Evolutionary conservation across 2,888 invertebrate genomes (phyloP).

Genomic region (Ceramica pisi): DNA sequence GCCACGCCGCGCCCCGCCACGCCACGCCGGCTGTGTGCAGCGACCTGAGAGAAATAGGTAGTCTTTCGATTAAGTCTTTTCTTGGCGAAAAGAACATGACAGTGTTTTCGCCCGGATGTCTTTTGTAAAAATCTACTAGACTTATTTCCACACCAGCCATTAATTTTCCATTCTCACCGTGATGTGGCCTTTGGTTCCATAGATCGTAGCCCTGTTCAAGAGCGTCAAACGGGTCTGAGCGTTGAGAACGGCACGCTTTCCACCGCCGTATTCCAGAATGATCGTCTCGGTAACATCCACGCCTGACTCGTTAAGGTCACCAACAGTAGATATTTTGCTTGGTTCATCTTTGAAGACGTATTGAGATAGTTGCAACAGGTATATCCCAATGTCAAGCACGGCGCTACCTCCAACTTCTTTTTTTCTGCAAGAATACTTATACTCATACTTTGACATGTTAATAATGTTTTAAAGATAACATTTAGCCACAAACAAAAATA

Average conservation of each 20-base stretch:
- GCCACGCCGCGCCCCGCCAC: too few species aligned
- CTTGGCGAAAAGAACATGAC: too few species aligned
- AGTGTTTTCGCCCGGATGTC: too few species aligned
- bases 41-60: too few species aligned
- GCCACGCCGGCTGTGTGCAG: too few species aligned
- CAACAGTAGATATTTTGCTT: constrained; percentile 92
- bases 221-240: constrained; percentile 86
- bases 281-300: constrained; percentile 93
- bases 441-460: background rate
- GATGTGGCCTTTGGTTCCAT: constrained; percentile 92
- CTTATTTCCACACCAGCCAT: background rate
- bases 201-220: constrained; percentile 92
- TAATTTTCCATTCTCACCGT: constrained; percentile 79
- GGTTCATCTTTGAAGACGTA: constrained; percentile 94
- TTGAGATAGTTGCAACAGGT: constrained; percentile 93
- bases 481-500: too few species aligned
- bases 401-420: constrained; percentile 95
- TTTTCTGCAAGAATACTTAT: constrained; percentile 79
- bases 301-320: constrained; percentile 93
- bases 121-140: too few species aligned
- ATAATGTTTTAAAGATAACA: background rate
- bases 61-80: too few species aligned
- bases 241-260: constrained; percentile 92
- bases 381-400: constrained; percentile 95
- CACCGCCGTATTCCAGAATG: constrained; percentile 91